Base-by-base conservation (phyloP, 2,113 vertebrate species). In the Excalfactoria chinensis region DNA sequence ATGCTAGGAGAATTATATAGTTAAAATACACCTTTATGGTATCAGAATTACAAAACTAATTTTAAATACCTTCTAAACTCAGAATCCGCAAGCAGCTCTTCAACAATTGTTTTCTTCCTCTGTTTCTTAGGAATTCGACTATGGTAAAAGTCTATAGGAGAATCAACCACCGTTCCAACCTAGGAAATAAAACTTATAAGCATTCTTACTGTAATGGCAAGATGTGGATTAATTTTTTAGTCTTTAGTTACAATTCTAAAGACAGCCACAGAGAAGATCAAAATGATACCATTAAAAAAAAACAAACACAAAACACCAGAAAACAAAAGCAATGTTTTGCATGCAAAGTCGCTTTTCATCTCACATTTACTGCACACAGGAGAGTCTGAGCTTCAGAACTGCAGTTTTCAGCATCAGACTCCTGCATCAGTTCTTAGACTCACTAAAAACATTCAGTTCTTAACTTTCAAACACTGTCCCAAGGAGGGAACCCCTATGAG, bases 41-140 rank as follows among this genome's bases (percentile, higher is more conserved):
- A 83, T 43, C 7, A 78, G 13, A 82, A 88, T 64, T 64, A 67
- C 13, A 85, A 78, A 85, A 67, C 40, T 5, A 2, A 64, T 89
- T 95, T 70, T 20, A 94, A 84, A 92, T 97, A 98, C 99, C 98
- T 99, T 97, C 99, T 99, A 84, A 99, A 99, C 84, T 99, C 98
- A 13, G 99, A 98, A 86, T 99, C 99, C 13, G 98, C 98, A 63
- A 99, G 97, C 91, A 99, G 95, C 96, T 99, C 99, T 94, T 99
- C 99, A 96, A 99, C 98, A 95, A 99, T 99, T n/a, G 98, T 99
- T 88, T 98, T 98, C 96, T 99, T 99, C 95, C 99, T 98, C 86
- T 98, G 93, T 88, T 99, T 99, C 97, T 99, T 99, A n/a, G 99
- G 98, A 94, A 99, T 81, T 82, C 98, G 98, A 90, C 99, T 99